Base-by-base conservation (phyloP, 2,888 invertebrate genomes). In the Caenorhabditis afra region DNA sequence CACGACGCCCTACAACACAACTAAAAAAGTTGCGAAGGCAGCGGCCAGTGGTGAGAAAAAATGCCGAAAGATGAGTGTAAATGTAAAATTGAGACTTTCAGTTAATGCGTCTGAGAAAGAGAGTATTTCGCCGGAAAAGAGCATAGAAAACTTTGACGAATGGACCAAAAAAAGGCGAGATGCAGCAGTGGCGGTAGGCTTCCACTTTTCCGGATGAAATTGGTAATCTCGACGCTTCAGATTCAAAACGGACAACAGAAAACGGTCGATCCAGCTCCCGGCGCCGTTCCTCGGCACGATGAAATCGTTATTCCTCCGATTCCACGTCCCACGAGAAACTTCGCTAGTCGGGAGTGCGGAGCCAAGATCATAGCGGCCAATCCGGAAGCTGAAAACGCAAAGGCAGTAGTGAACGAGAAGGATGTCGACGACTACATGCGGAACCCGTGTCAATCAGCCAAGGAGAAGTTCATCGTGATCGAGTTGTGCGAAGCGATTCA, bases 401-500 rank as follows among this genome's bases (percentile, higher is more conserved):
- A 90, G 93, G 94, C 95, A 55, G 94, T 99, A 55, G 92, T 99
- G 59, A 95, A 95, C 58, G 74, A 78, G 20, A 74, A 77, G 44
- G 86, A 86, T 47, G 78, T 82, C 83, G 99, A 99, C 91, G 98
- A 99, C 90, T 99, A 99, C 91, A 95, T 98, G 94, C 93, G 98
- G 76, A 98, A 97, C 91, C 95, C 96, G 0, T 99, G 99, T 91
- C 95, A 94, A 85, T 91, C 90, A 81, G 92, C 91, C 77, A 91
- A 91, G 89, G 91, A 84, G 57, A 90, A 90, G 73, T 90, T 84
- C 55, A 96, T 99, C 91, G 94, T 97, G 35, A 95, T 99, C 2
- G 98, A 99, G 91, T 93, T 99, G 1, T 99, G 99, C 92, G 99
- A 99, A 90, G 95, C 97, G 3, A 95, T 99, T 79, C 97, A 97